These are phyloP conservation scores for Hucho hucho DNA, from an alignment of 2,113 vertebrate genomes.

Conservation along the genomic window DNA sequence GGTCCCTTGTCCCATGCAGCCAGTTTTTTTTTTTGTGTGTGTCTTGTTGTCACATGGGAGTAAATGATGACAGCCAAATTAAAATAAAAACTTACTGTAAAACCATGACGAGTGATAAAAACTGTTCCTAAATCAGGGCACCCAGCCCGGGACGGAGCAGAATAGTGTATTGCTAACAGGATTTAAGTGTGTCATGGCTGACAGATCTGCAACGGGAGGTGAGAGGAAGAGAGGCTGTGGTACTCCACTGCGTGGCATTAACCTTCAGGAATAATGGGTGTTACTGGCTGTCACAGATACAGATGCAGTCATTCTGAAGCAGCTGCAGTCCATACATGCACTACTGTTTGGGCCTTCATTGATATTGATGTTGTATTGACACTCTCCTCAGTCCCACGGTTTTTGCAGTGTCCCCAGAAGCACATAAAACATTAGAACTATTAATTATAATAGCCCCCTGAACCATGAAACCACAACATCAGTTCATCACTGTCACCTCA, in stretches of 20 bases:
- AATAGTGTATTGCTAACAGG: neutral
- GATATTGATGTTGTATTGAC: slow-evolving; percentile 23
- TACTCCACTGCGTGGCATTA: neutral
- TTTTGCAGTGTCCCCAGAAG: slow-evolving; percentile 1
- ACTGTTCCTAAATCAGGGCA: slow-evolving; percentile 2
- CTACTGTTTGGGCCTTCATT: slow-evolving; percentile 3
- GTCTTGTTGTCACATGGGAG: no score
- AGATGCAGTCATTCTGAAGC: neutral
- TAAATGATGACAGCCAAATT: neutral
- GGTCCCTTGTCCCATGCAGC: neutral
- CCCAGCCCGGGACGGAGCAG: neutral
- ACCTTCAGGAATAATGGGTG: neutral
- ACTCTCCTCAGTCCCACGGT: neutral
- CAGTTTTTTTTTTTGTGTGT: neutral
- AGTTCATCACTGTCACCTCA: slow-evolving; percentile 21
- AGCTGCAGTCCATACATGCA: neutral
- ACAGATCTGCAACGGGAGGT: neutral
- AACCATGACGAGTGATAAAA: neutral
- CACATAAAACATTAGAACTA: slow-evolving; percentile 22
- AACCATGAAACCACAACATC: slow-evolving; percentile 1
- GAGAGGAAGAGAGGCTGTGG: neutral
- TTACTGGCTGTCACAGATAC: neutral
- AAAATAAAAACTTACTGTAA: slow-evolving; percentile 2
- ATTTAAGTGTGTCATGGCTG: neutral
- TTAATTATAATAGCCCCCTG: slow-evolving; percentile 20